Evolutionary conservation across 2,888 invertebrate genomes (phyloP).

Genomic region (Noctua comes): DNA sequence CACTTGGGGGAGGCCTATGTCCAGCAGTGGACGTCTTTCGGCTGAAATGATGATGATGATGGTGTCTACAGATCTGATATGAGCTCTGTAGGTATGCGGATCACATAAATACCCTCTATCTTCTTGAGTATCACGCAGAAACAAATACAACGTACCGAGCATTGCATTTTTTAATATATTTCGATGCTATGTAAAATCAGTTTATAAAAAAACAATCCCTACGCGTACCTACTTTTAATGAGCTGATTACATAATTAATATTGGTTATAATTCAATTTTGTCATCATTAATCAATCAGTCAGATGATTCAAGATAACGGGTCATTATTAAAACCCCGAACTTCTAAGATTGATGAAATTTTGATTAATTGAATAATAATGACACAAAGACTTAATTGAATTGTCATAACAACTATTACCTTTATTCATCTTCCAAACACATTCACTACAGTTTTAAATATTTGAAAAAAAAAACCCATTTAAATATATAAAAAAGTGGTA

Average conservation of each 20-base stretch:
- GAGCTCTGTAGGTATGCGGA: not conserved
- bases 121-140: not conserved
- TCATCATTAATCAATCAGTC: constrained; percentile 19
- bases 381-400: not conserved
- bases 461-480: too few relatives aligned
- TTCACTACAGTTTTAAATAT: too few relatives aligned
- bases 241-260: constrained; percentile 21
- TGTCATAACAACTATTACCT: not conserved
- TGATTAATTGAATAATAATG: constrained; percentile 7
- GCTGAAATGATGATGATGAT: too few relatives aligned
- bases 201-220: constrained; percentile 21
- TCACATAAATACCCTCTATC: not conserved
- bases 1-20: too few relatives aligned
- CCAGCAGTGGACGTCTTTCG: too few relatives aligned
- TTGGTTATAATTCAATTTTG: constrained; percentile 9
- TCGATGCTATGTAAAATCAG: not conserved
- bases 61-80: not conserved
- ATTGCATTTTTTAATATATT: not conserved
- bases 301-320: constrained; percentile 12
- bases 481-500: not conserved
- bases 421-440: too few relatives aligned
- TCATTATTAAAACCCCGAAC: not conserved
- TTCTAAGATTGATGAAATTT: not conserved
- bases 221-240: constrained; percentile 3
- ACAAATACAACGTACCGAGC: not conserved